phyloP scores from a whole-genome alignment of 1,140 invertebrate species.

The Pseudomyrmex dendroicus region DNA sequence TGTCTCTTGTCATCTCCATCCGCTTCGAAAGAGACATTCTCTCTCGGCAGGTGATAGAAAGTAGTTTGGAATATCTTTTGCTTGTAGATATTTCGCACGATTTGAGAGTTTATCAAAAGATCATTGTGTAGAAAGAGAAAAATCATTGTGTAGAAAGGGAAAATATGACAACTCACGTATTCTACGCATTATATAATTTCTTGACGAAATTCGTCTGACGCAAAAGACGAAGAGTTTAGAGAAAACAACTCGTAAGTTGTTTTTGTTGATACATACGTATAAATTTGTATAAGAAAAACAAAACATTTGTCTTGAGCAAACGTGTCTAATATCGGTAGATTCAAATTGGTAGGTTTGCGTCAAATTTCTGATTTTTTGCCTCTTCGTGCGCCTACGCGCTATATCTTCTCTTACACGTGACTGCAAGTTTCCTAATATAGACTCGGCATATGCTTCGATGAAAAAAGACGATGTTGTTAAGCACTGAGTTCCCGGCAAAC shows the following conservation, averaged over 20 bases:
- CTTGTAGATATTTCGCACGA: neutral
- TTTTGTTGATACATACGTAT: too few relatives aligned
- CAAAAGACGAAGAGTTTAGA: neutral
- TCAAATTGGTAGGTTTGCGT: slow-evolving; percentile 11
- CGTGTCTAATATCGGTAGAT: neutral
- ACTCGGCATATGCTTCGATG: slow-evolving; percentile 56
- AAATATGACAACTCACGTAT: neutral
- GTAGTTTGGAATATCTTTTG: neutral
- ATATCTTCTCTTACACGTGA: slow-evolving; percentile 57
- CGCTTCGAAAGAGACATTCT: neutral
- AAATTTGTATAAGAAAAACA: neutral
- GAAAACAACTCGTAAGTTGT: too few relatives aligned
- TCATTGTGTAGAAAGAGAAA: neutral
- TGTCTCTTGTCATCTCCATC: neutral
- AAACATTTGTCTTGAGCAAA: neutral
- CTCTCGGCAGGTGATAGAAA: neutral
- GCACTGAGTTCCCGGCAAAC: slow-evolving; percentile 40
- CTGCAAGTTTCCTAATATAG: slow-evolving; percentile 65
- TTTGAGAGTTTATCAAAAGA: slow-evolving; percentile 1
- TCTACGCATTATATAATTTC: neutral
- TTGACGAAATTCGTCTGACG: neutral
- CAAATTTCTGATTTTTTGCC: slow-evolving; percentile 37
- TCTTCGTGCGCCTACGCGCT: slow-evolving; percentile 35
- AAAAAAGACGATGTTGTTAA: slow-evolving; percentile 60
- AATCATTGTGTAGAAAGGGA: neutral